phyloP scores from a whole-genome alignment of 1,140 invertebrate genomes.

The Glomeris maerens region DNA sequence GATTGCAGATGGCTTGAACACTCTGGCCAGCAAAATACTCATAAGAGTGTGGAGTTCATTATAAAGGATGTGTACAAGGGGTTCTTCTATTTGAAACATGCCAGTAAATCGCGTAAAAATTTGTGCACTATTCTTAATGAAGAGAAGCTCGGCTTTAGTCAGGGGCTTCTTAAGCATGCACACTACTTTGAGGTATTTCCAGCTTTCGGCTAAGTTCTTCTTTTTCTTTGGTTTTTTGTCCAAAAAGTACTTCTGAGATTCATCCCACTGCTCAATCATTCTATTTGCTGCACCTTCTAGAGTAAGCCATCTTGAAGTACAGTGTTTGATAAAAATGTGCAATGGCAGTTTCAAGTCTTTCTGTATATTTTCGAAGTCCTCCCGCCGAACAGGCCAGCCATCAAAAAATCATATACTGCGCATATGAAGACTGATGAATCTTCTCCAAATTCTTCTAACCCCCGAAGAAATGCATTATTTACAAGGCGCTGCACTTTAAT shows the following conservation, averaged over 20 bases:
- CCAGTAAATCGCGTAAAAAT: conserved; percentile 15
- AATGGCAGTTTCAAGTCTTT: conserved; percentile 11
- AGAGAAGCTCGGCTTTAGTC: conserved; percentile 13
- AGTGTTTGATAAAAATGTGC: conserved; percentile 21
- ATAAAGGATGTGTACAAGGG: conserved; percentile 16
- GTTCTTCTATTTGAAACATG: conserved; percentile 16
- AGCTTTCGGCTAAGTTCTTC: conserved; percentile 9
- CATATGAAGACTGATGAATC: conserved; percentile 17
- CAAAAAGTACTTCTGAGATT: conserved; percentile 16
- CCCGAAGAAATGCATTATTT: conserved; percentile 18
- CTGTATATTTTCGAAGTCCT: conserved; percentile 20
- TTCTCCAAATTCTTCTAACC: conserved; percentile 19
- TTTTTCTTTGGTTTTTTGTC: conserved; percentile 13
- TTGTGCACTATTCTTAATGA: conserved; percentile 12
- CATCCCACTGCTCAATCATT: conserved; percentile 18
- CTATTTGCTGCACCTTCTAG: conserved; percentile 16
- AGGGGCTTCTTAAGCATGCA: conserved; percentile 8
- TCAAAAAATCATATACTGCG: conserved; percentile 21
- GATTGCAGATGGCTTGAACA: conserved; percentile 13
- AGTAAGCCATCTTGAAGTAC: conserved; percentile 20
- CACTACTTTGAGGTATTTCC: conserved; percentile 14
- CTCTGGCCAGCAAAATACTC: conserved; percentile 7
- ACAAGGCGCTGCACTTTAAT: conserved; percentile 9
- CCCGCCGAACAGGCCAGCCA: conserved; percentile 16
- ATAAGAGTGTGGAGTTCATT: conserved; percentile 12